These are phyloP conservation scores for Cinclus mexicanus DNA, from an alignment of 2,113 vertebrate species.

Conservation along the genomic window DNA sequence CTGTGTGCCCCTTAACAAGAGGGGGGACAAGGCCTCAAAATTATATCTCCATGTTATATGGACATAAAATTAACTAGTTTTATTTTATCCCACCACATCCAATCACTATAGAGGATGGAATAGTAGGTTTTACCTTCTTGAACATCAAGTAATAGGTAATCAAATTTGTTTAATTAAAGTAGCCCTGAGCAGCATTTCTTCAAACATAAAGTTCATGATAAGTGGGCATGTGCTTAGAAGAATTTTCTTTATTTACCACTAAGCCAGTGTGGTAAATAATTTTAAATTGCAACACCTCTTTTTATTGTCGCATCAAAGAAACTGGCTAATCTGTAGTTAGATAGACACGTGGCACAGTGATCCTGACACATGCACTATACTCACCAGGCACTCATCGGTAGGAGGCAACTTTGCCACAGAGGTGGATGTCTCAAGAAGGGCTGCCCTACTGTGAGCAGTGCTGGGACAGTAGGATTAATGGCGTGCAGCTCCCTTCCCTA, in stretches of 20 bases:
- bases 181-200: not conserved
- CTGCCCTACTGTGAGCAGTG: not conserved
- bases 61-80: not conserved
- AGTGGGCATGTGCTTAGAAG: not conserved
- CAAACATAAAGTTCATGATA: not conserved
- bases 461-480: not conserved
- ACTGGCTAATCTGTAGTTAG: not conserved
- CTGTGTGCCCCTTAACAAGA: not conserved
- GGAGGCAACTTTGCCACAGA: not conserved
- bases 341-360: not conserved
- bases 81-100: not conserved
- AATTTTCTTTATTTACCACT: not conserved
- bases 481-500: not conserved
- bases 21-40: not conserved
- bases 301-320: not conserved
- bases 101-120: not conserved
- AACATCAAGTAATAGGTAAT: not conserved
- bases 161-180: not conserved
- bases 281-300: not conserved
- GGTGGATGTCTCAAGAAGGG: not conserved
- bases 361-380: not conserved
- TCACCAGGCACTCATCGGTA: rapidly evolving
- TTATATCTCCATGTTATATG: not conserved
- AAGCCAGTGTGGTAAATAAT: not conserved
- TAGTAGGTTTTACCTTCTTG: not conserved